phyloP scores from a whole-genome alignment of 2,113 vertebrate species.

The Clinocottus analis region DNA sequence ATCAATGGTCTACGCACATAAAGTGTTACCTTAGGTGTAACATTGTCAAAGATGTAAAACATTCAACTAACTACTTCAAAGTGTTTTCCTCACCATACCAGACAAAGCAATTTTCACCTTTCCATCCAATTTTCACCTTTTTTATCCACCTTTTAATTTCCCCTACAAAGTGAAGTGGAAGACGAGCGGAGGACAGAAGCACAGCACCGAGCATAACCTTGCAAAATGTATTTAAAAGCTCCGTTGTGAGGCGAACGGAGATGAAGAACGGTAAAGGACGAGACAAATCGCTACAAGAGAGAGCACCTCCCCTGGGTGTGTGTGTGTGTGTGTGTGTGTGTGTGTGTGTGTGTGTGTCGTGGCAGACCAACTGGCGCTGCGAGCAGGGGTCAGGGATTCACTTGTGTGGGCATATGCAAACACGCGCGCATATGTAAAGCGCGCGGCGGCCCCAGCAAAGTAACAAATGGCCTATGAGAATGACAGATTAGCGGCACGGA shows the following conservation, averaged over 20 bases:
- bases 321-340: too few relatives aligned
- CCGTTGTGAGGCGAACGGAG: constrained; percentile 10
- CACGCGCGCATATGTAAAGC: constrained; percentile 29
- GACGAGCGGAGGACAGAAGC: neutral
- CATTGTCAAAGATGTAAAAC: constrained; percentile 8
- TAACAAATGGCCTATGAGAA: constrained; percentile 64
- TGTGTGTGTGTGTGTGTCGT: too few relatives aligned
- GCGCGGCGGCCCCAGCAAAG: neutral
- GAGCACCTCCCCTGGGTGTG: constrained; percentile 28
- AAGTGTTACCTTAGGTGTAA: constrained; percentile 35
- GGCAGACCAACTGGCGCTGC: constrained; percentile 24
- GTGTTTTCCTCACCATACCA: constrained; percentile 7
- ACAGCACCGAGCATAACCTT: neutral
- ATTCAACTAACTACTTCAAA: neutral
- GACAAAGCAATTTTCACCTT: constrained; percentile 53
- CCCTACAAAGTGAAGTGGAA: neutral
- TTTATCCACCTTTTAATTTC: constrained; percentile 8
- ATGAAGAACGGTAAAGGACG: constrained; percentile 7
- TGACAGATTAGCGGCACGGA: constrained; percentile 67
- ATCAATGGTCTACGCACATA: constrained; percentile 13
- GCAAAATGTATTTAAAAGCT: constrained; percentile 14
- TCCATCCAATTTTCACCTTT: constrained; percentile 44
- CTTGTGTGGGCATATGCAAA: constrained; percentile 58
- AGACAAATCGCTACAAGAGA: constrained; percentile 53
- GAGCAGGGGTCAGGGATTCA: constrained; percentile 36